Evolutionary conservation across 2,797 vertebrate species (phyloP), one percentile per base, ranked within the genome.

Genomic region (Phrynocephalus forsythii): DNA sequence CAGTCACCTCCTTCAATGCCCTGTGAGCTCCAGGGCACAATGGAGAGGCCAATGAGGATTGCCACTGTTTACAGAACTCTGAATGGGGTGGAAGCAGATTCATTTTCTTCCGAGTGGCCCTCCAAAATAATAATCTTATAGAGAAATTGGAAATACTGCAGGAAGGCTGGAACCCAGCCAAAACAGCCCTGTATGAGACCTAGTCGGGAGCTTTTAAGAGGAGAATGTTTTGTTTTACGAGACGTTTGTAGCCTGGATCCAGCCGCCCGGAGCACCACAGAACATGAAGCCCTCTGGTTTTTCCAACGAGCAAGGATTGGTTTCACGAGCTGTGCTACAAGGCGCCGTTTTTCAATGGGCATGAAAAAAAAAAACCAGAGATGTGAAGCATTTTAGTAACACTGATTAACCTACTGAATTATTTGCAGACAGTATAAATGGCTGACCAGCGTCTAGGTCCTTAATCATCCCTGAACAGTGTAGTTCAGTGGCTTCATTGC

Each of bases 31-130:
- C 9, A 11, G 52, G 8, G 52, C 52, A 56, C 52, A 56, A 13
- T 56, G 52, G 52, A 56, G 13, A 56, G 8, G 11, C 11, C 7
- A 52, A 52, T 52, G 9, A 22, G 5, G 15, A 0, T 0, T 26
- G 16, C 73, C 63, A 24, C 73, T 26, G 52, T 56, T 56, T 56
- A 56, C 52, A 56, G 52, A 56, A 56, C 13, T 56, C 52, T 56
- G 63, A 20, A 69, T 38, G 28, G 22, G 20, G 22, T 33, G 20
- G 20, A 13, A 20, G 1, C 56, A 44, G 24, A 10, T 44, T 44
- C 38, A 4, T 11, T 86, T 86, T 79, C 76, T 71, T 22, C 48
- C 26, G 18, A 1, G 3, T 26, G 30, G 38, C 38, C 38, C 8
- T 69, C 44, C 28, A 33, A 28, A 50, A 9, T 10, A 69, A 69